phyloP scores from a whole-genome alignment of 2,888 invertebrate species.

The Halictus ligatus region DNA sequence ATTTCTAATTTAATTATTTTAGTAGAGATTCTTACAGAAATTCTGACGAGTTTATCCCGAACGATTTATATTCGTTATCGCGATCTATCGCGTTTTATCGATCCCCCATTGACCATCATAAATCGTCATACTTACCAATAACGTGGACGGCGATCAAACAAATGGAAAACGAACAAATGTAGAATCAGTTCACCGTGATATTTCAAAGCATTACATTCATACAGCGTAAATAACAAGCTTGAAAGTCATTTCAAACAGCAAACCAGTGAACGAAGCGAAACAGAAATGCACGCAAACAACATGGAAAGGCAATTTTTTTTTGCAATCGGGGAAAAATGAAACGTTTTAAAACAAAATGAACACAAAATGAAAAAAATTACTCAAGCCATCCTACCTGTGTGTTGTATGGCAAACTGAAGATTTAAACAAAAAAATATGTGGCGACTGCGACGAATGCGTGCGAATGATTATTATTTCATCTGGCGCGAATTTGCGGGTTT shows the following conservation, averaged over 20 bases:
- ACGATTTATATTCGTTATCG: too few species aligned
- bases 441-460: not conserved
- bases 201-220: not conserved
- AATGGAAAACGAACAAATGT: not conserved
- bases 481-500: not conserved
- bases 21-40: not conserved
- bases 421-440: not conserved
- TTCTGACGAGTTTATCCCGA: too few species aligned
- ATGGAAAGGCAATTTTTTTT: not conserved
- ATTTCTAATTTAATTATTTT: not conserved
- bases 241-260: slow-evolving; percentile 16
- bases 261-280: slow-evolving; percentile 16
- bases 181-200: slow-evolving; percentile 3
- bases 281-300: slow-evolving; percentile 12
- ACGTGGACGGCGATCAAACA: not conserved
- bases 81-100: not conserved
- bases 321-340: not conserved
- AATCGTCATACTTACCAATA: slow-evolving; percentile 39
- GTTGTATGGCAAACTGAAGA: slow-evolving; percentile 14
- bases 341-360: not conserved
- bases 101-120: not conserved
- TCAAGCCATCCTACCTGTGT: slow-evolving; percentile 39
- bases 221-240: slow-evolving; percentile 2
- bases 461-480: not conserved
- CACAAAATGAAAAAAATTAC: slow-evolving; percentile 17